Conservation (phyloP, 2,888 invertebrate genomes). For the Halocaridina rubra region DNA sequence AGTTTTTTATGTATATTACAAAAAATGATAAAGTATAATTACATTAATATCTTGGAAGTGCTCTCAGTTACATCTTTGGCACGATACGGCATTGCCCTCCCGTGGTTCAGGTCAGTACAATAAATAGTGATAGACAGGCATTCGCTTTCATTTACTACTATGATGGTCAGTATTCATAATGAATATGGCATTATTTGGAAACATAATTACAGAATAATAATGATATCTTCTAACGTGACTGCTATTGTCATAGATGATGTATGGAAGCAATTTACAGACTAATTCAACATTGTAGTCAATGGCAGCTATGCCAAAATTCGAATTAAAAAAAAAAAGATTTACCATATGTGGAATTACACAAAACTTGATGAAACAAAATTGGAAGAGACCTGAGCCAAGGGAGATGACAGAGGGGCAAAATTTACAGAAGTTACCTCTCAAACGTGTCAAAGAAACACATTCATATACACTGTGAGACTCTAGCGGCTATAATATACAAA, state of each 20-base stretch:
- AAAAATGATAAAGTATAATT: constrained; percentile 37
- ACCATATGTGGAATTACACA: not conserved
- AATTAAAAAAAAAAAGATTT: not conserved
- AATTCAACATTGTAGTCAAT: not conserved
- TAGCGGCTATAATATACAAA: constrained; percentile 35
- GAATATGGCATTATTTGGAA: too few relatives aligned
- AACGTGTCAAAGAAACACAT: constrained; percentile 36
- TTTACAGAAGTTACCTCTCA: constrained; percentile 25
- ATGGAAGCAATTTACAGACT: too few relatives aligned
- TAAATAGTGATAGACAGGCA: too few relatives aligned
- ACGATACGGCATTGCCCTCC: constrained; percentile 29
- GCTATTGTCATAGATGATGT: too few relatives aligned
- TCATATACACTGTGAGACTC: constrained; percentile 41
- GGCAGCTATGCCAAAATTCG: not conserved
- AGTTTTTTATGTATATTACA: constrained; percentile 31
- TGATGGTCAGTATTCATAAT: too few relatives aligned
- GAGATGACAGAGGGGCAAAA: constrained; percentile 18
- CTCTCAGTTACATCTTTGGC: constrained; percentile 38
- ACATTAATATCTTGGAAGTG: constrained; percentile 48
- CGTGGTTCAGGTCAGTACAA: constrained; percentile 18
- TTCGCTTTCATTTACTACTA: too few relatives aligned
- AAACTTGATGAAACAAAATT: not conserved
- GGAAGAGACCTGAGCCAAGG: constrained; percentile 22
- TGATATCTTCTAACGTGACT: too few relatives aligned
- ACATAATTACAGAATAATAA: too few relatives aligned